A percentile compares a stretch with the other conserved stretches of the same genome.
Conservation (phyloP, 1,140 invertebrate genomes). For the Lethrus apterus region DNA sequence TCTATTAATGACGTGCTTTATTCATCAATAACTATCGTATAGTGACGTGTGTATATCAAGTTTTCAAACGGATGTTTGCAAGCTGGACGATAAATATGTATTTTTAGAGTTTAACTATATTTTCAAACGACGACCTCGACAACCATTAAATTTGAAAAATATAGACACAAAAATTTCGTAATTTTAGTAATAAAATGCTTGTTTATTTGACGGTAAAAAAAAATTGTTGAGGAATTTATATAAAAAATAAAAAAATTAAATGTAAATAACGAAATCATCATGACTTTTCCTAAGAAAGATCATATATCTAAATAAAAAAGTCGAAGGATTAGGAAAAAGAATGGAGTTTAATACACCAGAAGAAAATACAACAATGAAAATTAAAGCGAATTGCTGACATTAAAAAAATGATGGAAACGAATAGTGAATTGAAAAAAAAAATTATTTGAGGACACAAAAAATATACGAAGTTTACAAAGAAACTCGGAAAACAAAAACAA, state of each 20-base stretch:
- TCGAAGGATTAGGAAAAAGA: too few species aligned
- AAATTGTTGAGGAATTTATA: background rate
- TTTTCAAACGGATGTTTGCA: background rate
- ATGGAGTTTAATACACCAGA: too few species aligned
- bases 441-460: too few species aligned
- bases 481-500: too few species aligned
- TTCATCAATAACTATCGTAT: too few species aligned
- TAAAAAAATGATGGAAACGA: too few species aligned
- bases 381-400: too few species aligned
- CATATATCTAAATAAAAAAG: background rate
- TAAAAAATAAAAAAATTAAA: background rate
- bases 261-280: background rate
- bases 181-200: background rate
- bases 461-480: too few species aligned
- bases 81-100: background rate
- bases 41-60: background rate
- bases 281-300: background rate
- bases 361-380: too few species aligned
- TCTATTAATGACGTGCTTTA: too few species aligned
- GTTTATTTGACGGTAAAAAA: too few species aligned
- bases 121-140: constrained; percentile 1
- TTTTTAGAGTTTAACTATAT: background rate
- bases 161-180: background rate
- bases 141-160: background rate
- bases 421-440: too few species aligned